These are phyloP conservation scores for Rhipidura dahli DNA, from an alignment of 2,113 vertebrate species.

Conservation along the genomic window DNA sequence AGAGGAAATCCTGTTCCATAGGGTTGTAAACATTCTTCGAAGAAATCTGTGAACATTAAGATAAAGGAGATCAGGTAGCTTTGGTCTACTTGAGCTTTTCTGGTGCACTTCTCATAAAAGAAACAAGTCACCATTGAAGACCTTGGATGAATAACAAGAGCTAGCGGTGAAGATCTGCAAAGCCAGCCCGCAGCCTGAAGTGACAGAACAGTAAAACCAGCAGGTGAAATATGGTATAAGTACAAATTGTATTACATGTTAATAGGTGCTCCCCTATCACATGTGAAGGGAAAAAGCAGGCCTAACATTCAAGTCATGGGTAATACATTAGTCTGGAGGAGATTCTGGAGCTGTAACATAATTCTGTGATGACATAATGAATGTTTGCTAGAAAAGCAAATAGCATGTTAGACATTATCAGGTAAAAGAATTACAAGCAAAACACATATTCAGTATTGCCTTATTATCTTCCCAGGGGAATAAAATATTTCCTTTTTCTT, in stretches of 20 bases:
- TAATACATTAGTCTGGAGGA: neutral
- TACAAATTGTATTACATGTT: neutral
- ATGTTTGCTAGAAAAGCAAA: neutral
- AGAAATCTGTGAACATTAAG: neutral
- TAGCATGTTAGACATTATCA: neutral
- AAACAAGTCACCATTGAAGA: neutral
- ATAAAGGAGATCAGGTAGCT: neutral
- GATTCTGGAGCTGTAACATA: neutral
- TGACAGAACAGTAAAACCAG: neutral
- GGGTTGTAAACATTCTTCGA: neutral
- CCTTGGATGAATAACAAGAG: neutral
- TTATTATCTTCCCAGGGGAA: neutral
- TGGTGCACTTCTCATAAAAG: neutral
- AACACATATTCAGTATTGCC: neutral
- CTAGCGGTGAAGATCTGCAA: neutral
- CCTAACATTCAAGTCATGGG: neutral
- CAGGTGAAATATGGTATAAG: neutral
- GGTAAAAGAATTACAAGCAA: neutral
- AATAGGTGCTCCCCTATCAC: neutral
- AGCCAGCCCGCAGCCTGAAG: neutral
- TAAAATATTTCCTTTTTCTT: neutral
- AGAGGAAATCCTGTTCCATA: neutral
- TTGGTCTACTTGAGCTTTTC: neutral
- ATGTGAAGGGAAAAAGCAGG: neutral
- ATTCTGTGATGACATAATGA: neutral